Evolutionary conservation across 1,140 invertebrate genomes (phyloP).

Genomic region (Rhopalosiphum maidis): DNA sequence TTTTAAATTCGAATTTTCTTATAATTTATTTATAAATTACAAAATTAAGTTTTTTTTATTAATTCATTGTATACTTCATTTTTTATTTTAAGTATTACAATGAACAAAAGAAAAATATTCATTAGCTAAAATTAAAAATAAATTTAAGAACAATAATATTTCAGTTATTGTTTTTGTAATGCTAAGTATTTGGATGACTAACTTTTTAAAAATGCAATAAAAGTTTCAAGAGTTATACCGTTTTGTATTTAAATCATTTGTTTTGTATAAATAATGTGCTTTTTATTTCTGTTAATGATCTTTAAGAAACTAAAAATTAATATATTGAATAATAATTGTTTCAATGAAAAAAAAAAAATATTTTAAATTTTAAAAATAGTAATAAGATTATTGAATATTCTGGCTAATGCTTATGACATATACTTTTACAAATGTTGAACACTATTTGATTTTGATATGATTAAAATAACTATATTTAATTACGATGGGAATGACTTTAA

Average conservation of each 20-base stretch:
- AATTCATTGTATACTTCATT: not conserved
- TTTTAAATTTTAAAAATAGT: not conserved
- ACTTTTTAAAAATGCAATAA: conserved; percentile 31
- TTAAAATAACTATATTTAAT: not conserved
- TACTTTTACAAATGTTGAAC: not conserved
- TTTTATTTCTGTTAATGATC: conserved; percentile 19
- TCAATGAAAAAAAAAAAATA: not conserved
- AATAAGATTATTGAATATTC: not conserved
- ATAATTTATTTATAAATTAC: not conserved
- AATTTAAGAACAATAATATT: conserved; percentile 26
- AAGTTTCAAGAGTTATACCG: conserved; percentile 14
- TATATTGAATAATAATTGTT: conserved; percentile 14
- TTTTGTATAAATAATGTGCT: not conserved
- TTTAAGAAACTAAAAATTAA: not conserved
- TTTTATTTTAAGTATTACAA: not conserved
- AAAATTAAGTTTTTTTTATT: not conserved
- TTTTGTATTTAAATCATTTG: conserved; percentile 24
- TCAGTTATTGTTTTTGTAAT: conserved; percentile 23
- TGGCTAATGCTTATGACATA: not conserved
- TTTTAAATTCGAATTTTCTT: not conserved
- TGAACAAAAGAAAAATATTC: not conserved
- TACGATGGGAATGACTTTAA: not conserved
- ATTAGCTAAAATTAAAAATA: conserved; percentile 3
- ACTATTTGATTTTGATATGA: not conserved
- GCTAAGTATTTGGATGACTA: not conserved